phyloP scores from a whole-genome alignment of 2,797 vertebrate species.

The Platalea minor region DNA sequence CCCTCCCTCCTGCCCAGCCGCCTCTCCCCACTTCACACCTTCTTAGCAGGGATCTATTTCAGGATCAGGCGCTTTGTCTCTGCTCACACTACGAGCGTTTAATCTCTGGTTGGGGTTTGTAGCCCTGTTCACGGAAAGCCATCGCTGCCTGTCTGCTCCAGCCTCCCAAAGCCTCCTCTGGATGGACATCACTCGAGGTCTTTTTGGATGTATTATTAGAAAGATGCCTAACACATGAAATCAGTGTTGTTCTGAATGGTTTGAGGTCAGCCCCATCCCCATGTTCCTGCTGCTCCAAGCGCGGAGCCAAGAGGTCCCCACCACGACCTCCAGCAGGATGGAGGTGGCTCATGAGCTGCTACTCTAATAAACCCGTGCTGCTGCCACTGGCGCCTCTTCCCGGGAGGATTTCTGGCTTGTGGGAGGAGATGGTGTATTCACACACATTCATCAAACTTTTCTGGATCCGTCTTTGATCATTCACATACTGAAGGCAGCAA shows the following conservation, averaged over 20 bases:
- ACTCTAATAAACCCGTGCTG: not conserved
- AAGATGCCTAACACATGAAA: not conserved
- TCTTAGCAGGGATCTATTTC: not conserved
- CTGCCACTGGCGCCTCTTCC: not conserved
- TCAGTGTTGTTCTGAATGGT: not conserved
- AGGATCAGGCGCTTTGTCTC: not conserved
- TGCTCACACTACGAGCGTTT: fast-evolving
- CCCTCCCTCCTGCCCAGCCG: fast-evolving
- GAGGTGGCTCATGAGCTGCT: not conserved
- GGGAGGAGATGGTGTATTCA: not conserved
- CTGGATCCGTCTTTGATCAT: not conserved
- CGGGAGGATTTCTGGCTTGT: not conserved
- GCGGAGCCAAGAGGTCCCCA: not conserved
- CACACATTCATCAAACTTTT: not conserved
- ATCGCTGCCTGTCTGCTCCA: too few relatives aligned
- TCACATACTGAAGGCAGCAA: not conserved
- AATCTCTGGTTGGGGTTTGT: not conserved
- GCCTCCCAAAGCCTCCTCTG: not conserved
- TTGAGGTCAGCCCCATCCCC: not conserved
- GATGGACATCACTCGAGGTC: not conserved
- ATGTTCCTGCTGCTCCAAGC: not conserved
- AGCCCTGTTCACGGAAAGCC: not conserved
- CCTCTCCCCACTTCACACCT: not conserved
- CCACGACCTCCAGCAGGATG: not conserved
- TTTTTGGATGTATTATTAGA: not conserved